A percentile compares a stretch with the other conserved stretches of the same genome.
phyloP scores from a whole-genome alignment of 2,113 vertebrate species.

The Thalassoma bifasciatum region DNA sequence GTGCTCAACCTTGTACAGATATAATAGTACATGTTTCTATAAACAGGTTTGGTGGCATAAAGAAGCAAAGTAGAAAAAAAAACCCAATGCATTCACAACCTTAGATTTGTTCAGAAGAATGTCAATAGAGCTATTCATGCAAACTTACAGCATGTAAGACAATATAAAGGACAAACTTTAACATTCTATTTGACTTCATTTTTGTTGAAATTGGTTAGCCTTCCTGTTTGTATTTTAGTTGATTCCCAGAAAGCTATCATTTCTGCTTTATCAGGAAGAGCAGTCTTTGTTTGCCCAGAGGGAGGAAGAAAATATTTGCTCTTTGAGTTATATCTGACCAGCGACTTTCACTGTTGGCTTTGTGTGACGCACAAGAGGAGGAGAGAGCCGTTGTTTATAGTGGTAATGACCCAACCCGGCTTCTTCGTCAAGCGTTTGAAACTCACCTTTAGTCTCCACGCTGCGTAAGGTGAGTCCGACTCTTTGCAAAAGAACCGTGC shows the following conservation, averaged over 20 bases:
- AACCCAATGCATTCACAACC: not conserved
- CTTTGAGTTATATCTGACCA: not conserved
- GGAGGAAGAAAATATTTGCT: slow-evolving; percentile 6
- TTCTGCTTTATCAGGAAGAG: not conserved
- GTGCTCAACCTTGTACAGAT: not conserved
- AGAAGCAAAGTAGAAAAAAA: not conserved
- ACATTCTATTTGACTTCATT: not conserved
- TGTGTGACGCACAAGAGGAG: not conserved
- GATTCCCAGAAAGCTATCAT: not conserved
- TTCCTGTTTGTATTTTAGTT: not conserved
- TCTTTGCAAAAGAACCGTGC: slow-evolving; percentile 90
- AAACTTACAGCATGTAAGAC: not conserved
- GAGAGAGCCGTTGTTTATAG: not conserved
- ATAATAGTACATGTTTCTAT: not conserved
- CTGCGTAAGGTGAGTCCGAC: slow-evolving; percentile 89
- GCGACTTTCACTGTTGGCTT: slow-evolving; percentile 1
- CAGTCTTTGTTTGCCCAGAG: not conserved
- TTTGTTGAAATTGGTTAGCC: not conserved
- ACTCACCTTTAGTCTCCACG: slow-evolving; percentile 97
- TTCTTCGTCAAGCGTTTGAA: not conserved
- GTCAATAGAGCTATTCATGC: no score
- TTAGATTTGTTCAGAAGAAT: not conserved
- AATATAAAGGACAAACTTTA: not conserved
- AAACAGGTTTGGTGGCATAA: not conserved
- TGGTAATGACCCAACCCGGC: not conserved